Conservation (phyloP, 2,113 vertebrate species). For the Gobius niger region DNA sequence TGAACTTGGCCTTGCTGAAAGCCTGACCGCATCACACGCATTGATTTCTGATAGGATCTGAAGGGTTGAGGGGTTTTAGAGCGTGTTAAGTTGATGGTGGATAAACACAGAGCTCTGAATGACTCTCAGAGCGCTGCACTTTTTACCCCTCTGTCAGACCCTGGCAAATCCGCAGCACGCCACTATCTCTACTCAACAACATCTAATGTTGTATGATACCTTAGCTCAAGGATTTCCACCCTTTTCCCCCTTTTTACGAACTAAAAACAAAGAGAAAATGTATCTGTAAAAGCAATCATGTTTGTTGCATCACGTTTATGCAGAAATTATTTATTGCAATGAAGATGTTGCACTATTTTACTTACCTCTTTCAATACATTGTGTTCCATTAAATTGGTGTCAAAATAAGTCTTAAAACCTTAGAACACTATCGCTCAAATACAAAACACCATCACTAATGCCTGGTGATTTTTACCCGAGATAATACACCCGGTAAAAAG, state of each 20-base stretch:
- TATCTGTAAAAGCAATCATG: too few relatives aligned
- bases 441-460: too few relatives aligned
- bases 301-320: too few relatives aligned
- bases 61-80: slow-evolving; percentile 31
- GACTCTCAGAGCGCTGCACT: slow-evolving; percentile 1
- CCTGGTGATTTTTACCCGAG: too few relatives aligned
- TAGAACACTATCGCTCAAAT: too few relatives aligned
- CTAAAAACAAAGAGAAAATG: too few relatives aligned
- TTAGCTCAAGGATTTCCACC: slow-evolving; percentile 44
- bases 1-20: slow-evolving; percentile 6
- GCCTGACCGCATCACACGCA: slow-evolving; percentile 18
- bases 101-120: slow-evolving; percentile 21
- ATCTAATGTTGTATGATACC: slow-evolving; percentile 56
- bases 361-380: too few relatives aligned
- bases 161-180: slow-evolving; percentile 32
- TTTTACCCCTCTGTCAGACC: slow-evolving; percentile 8
- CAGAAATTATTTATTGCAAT: too few relatives aligned
- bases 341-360: too few relatives aligned
- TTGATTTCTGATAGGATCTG: slow-evolving; percentile 48
- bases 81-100: slow-evolving; percentile 36
- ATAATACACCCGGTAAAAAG: too few relatives aligned
- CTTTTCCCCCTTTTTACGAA: background rate
- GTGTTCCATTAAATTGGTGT: too few relatives aligned
- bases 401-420: too few relatives aligned
- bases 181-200: slow-evolving; percentile 29